Evolutionary conservation across 2,888 invertebrate genomes (phyloP).

Genomic region (Pterostichus niger): DNA sequence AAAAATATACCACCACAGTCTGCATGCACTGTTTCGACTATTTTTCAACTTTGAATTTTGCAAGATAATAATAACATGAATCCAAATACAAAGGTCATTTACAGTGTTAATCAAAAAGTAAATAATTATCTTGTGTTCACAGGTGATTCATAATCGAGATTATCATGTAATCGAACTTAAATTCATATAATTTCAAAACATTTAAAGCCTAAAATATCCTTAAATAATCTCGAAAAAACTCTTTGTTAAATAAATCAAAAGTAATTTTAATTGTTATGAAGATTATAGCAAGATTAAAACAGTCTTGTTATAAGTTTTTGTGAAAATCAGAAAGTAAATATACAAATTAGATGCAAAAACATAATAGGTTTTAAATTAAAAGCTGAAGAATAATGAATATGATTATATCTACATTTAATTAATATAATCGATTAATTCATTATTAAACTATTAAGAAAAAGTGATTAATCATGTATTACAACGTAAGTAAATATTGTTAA

Average conservation of each 20-base stretch:
- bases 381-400: background rate
- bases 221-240: background rate
- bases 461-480: too few relatives aligned
- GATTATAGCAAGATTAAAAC: background rate
- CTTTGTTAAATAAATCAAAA: conserved; percentile 1
- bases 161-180: too few relatives aligned
- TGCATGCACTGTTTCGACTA: background rate
- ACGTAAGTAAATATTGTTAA: too few relatives aligned
- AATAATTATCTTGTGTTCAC: background rate
- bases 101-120: background rate
- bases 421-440: background rate
- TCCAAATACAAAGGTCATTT: background rate
- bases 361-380: background rate
- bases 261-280: background rate
- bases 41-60: background rate
- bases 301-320: too few relatives aligned
- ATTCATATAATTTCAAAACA: too few relatives aligned
- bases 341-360: background rate
- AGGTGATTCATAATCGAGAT: background rate
- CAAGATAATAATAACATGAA: background rate
- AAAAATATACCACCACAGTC: too few relatives aligned
- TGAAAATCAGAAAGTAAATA: too few relatives aligned
- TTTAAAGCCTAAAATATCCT: too few relatives aligned
- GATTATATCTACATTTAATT: background rate
- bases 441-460: too few relatives aligned